Evolutionary conservation across 2,888 invertebrate species (phyloP).

Genomic region (Drosophila anomalipes): DNA sequence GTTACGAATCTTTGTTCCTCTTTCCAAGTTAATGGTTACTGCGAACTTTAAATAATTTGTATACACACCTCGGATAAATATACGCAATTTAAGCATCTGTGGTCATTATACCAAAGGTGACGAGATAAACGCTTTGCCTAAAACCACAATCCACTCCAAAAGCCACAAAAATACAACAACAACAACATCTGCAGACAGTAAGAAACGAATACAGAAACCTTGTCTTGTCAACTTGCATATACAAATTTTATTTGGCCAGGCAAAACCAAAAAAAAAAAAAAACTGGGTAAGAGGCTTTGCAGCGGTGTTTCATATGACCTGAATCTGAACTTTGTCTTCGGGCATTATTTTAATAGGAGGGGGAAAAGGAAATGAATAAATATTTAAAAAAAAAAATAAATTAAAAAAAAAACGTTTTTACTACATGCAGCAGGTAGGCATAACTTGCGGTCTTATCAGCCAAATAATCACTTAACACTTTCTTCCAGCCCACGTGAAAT

Average conservation of each 20-base stretch:
- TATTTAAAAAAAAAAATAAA: constrained; percentile 21
- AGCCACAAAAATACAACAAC: constrained; percentile 20
- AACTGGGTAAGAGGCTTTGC: constrained; percentile 37
- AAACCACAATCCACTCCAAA: constrained; percentile 53
- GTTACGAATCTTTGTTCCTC: background rate
- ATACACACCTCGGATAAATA: constrained; percentile 33
- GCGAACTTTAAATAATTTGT: background rate
- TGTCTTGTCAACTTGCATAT: constrained; percentile 61
- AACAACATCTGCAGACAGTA: constrained; percentile 31
- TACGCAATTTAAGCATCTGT: constrained; percentile 58
- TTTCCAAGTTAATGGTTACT: background rate
- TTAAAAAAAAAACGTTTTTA: constrained; percentile 27
- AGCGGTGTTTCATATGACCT: constrained; percentile 56
- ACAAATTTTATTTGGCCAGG: constrained; percentile 50
- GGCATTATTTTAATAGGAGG: constrained; percentile 9
- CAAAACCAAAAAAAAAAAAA: constrained; percentile 20
- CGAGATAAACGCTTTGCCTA: constrained; percentile 59
- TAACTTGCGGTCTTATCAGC: constrained; percentile 56
- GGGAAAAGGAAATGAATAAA: constrained; percentile 6
- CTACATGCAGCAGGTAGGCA: constrained; percentile 31
- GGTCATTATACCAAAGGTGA: constrained; percentile 52
- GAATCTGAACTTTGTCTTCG: constrained; percentile 44
- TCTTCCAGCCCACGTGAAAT: constrained; percentile 42
- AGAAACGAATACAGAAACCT: constrained; percentile 43
- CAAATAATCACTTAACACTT: constrained; percentile 53